These are phyloP conservation scores for Oopsacas minuta DNA, from an alignment of 37 sponge, comb jelly and placozoan genomes.

Conservation along the genomic window DNA sequence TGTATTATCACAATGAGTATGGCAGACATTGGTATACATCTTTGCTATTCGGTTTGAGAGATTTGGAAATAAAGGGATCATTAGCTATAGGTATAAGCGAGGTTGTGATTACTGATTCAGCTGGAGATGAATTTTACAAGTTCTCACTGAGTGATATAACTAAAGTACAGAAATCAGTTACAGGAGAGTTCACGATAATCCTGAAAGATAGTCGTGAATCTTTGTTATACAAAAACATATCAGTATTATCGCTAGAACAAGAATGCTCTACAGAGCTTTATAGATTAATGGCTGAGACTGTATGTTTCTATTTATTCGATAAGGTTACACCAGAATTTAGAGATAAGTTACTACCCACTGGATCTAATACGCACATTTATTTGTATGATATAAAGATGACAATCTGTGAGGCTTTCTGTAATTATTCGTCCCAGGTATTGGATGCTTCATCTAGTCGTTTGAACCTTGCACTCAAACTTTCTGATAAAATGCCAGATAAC, in stretches of 20 bases:
- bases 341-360: background rate
- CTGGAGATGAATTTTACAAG: constrained; percentile 11
- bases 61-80: background rate
- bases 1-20: background rate
- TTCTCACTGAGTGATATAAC: constrained; percentile 1
- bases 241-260: background rate
- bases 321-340: background rate
- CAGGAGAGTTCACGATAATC: background rate
- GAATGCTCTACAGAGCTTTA: background rate
- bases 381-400: background rate
- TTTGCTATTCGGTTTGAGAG: background rate
- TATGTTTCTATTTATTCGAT: constrained; percentile 10
- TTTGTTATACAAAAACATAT: background rate
- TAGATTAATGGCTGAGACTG: constrained; percentile 1
- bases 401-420: background rate
- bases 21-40: constrained; percentile 5
- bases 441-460: background rate
- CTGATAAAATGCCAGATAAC: background rate
- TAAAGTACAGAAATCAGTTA: constrained; percentile 5
- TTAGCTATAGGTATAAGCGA: background rate
- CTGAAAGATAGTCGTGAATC: background rate
- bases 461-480: background rate
- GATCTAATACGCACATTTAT: background rate
- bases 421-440: background rate
- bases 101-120: background rate